Conservation (phyloP, 2,113 vertebrate species). For the Macrotis lagotis region DNA sequence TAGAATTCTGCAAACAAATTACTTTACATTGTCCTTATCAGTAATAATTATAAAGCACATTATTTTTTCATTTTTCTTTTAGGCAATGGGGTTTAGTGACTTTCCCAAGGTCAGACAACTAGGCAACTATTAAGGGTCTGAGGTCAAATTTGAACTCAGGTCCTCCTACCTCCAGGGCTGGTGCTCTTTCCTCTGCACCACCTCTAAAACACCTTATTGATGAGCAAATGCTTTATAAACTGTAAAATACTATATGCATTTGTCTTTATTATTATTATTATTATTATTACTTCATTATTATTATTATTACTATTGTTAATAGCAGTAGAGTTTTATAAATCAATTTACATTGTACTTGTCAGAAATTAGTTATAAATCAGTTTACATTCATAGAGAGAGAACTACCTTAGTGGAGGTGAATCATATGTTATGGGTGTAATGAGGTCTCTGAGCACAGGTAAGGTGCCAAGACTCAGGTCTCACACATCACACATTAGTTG, state of each 20-base stretch:
- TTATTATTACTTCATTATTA: background rate
- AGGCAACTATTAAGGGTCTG: no score
- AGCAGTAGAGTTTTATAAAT: background rate
- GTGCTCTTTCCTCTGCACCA: no score
- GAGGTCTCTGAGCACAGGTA: background rate
- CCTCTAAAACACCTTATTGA: no score
- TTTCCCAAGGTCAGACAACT: no score
- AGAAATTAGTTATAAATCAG: background rate
- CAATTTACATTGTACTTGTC: background rate
- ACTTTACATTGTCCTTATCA: background rate
- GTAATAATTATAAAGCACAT: background rate
- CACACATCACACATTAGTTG: background rate
- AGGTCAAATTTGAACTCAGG: no score
- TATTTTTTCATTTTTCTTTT: no score
- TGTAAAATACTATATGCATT: background rate
- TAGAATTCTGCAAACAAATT: background rate
- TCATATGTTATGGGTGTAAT: background rate
- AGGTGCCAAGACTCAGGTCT: background rate
- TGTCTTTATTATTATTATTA: no score
- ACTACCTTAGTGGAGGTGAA: background rate
- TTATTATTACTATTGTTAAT: background rate
- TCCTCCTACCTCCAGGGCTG: no score
- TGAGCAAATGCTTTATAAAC: background rate
- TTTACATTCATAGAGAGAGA: background rate
- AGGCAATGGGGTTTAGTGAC: no score